Conservation (phyloP, 2,888 invertebrate species). For the Cataglyphis livida region DNA sequence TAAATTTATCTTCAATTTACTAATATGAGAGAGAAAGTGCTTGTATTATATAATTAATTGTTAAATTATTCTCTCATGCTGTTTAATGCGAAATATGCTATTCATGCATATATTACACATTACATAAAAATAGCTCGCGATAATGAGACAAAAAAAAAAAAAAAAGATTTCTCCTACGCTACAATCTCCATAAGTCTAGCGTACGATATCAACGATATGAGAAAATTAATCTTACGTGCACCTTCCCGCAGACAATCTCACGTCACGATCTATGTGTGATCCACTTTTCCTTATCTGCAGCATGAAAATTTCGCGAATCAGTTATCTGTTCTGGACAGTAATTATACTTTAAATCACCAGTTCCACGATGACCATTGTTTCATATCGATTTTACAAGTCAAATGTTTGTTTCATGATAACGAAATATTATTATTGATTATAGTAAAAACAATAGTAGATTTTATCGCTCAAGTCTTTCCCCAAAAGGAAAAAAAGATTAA, state of each 20-base stretch:
- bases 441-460: neutral
- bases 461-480: neutral
- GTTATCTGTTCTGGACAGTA: conserved; percentile 32
- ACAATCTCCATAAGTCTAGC: conserved; percentile 12
- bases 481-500: neutral
- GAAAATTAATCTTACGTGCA: conserved; percentile 46
- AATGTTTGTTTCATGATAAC: neutral
- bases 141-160: conserved; percentile 10
- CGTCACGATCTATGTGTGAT: conserved; percentile 47
- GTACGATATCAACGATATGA: conserved; percentile 31
- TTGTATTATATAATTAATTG: neutral
- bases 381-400: neutral
- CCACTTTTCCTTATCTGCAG: conserved; percentile 35
- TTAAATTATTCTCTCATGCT: conserved; percentile 1
- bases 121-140: neutral
- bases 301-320: conserved; percentile 39
- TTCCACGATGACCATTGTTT: neutral
- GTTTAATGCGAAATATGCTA: neutral
- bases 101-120: neutral
- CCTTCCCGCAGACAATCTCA: conserved; percentile 38
- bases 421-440: neutral
- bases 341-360: conserved; percentile 17
- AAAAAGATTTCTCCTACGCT: neutral
- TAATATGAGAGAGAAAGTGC: neutral
- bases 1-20: neutral